Conservation (phyloP, 2,888 invertebrate genomes). For the Metellina segmentata region DNA sequence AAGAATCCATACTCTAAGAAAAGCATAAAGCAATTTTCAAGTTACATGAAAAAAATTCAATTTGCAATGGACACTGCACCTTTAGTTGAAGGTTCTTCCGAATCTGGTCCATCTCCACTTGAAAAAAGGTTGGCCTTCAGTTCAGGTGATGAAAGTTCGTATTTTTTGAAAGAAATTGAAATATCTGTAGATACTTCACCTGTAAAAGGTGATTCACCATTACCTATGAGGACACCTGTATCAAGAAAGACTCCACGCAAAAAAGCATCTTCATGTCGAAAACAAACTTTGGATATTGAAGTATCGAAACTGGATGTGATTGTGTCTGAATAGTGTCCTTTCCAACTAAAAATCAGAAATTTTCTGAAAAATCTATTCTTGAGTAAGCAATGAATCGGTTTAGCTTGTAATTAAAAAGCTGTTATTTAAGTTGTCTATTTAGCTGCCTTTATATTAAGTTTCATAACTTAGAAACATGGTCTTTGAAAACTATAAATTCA, state of each 20-base stretch:
- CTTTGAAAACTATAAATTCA: no score
- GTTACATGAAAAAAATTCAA: conserved; percentile 68
- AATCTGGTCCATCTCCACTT: conserved; percentile 5
- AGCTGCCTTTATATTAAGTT: no score
- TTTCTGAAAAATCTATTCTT: no score
- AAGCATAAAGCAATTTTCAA: conserved; percentile 43
- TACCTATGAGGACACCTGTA: background rate
- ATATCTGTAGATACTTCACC: background rate
- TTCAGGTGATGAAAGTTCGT: conserved; percentile 10
- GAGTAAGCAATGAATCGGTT: no score
- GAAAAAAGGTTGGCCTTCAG: conserved; percentile 21
- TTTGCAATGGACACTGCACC: conserved; percentile 37
- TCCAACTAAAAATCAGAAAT: no score
- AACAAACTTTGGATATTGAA: background rate
- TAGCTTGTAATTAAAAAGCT: no score
- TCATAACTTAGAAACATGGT: no score
- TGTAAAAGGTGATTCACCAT: background rate
- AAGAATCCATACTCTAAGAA: conserved; percentile 52
- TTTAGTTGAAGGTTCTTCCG: background rate
- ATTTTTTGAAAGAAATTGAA: conserved; percentile 6
- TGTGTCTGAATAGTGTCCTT: no score
- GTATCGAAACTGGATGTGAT: no score
- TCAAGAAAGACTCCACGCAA: background rate
- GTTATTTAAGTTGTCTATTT: no score
- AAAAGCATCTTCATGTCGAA: background rate